Evolutionary conservation across 37 sponge, comb jelly and placozoan genomes (phyloP).

Genomic region (Spongia lamella): DNA sequence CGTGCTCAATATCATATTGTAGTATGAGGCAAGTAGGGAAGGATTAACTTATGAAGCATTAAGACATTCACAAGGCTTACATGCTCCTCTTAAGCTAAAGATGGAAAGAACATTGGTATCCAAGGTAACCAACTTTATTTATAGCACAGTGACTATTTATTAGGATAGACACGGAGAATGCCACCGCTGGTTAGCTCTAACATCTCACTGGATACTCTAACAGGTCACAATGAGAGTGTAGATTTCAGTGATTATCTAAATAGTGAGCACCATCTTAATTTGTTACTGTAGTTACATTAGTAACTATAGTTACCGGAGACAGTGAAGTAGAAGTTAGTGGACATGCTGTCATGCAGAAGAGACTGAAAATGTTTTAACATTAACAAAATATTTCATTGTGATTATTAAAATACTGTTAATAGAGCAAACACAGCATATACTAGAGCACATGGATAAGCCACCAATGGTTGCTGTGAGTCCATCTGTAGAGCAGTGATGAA

Average conservation of each 20-base stretch:
- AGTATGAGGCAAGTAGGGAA: conserved; percentile 50
- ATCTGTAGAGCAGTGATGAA: conserved; percentile 90
- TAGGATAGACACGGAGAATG: neutral
- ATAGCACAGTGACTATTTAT: neutral
- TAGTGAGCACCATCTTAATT: conserved; percentile 4
- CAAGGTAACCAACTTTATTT: no score
- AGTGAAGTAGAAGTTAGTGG: conserved; percentile 1
- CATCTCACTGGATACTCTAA: conserved; percentile 51
- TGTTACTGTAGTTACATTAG: neutral
- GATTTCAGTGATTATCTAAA: conserved; percentile 37
- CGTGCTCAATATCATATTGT: neutral
- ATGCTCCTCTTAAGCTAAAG: conserved; percentile 47
- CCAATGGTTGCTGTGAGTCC: conserved; percentile 91
- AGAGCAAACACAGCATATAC: conserved; percentile 95
- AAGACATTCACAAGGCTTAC: conserved; percentile 56
- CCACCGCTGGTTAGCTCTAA: conserved; percentile 19
- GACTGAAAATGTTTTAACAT: conserved; percentile 17
- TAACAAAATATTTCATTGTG: neutral
- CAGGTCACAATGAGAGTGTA: conserved; percentile 31
- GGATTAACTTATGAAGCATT: conserved; percentile 32
- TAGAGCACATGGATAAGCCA: conserved; percentile 97
- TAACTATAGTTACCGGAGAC: conserved; percentile 23
- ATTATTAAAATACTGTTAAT: conserved; percentile 87
- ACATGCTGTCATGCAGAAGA: conserved; percentile 45
- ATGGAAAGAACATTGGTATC: conserved; percentile 70